Evolutionary conservation across 2,113 vertebrate genomes (phyloP).

Genomic region (Saccopteryx bilineata): DNA sequence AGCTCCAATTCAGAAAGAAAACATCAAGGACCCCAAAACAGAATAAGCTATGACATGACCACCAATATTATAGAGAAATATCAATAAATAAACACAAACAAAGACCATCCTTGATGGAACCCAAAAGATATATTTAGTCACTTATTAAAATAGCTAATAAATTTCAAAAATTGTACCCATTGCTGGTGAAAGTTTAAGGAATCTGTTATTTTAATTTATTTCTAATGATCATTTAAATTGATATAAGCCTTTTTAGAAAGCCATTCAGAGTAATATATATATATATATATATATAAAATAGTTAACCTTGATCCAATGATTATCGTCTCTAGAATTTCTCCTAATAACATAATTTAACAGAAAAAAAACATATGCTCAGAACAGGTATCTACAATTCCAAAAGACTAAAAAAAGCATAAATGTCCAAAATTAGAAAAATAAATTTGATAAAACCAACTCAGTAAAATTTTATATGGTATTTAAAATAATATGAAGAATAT

Average conservation of each 20-base stretch:
- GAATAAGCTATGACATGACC: neutral
- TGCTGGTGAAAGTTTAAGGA: neutral
- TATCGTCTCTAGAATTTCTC: neutral
- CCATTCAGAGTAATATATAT: slow-evolving; percentile 5
- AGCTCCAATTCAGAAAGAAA: slow-evolving; percentile 5
- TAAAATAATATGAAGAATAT: neutral
- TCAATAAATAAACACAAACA: neutral
- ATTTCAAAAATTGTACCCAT: neutral
- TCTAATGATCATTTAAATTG: neutral
- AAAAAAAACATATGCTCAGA: neutral
- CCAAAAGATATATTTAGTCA: neutral
- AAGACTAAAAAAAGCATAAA: neutral
- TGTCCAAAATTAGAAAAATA: neutral
- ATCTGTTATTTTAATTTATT: slow-evolving; percentile 19
- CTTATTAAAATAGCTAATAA: neutral
- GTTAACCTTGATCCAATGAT: neutral
- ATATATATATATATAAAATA: neutral
- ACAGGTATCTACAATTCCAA: neutral
- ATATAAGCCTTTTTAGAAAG: neutral
- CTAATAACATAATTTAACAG: slow-evolving; percentile 21
- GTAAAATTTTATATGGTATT: neutral
- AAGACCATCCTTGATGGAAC: neutral
- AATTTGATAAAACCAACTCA: slow-evolving; percentile 23
- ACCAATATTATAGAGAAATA: neutral
- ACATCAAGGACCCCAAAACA: neutral